Evolutionary conservation across 2,888 invertebrate species (phyloP), one percentile per base, ranked within the genome.

Genomic region (Lepidonotus clava): DNA sequence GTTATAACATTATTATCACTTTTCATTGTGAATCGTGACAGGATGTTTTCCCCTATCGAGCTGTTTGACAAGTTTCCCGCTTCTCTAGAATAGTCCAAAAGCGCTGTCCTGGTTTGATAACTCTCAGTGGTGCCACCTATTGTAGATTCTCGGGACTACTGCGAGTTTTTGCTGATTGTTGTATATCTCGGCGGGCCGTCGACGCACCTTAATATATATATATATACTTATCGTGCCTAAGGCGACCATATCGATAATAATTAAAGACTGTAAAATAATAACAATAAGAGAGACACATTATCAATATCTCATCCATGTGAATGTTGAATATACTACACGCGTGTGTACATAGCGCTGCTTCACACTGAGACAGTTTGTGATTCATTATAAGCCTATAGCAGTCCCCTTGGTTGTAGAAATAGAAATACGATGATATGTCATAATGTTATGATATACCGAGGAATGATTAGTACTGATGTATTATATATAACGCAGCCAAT

Each of bases 231-330:
- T 32, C 24, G 61, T 61, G 61, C 61, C 61, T 61, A 24, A 61
- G 61, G 61, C 61, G 61, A 61, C 61, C 61, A 61, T 61, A 61
- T 61, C 61, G 61, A 61, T 61, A n/a, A 56, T 11, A 61, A 53
- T n/a, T n/a, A n/a, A n/a, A n/a, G n/a, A n/a, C n/a, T n/a, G n/a
- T n/a, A n/a, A n/a, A n/a, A n/a, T n/a, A n/a, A n/a, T n/a, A n/a
- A n/a, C n/a, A n/a, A n/a, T n/a, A 11, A 61, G 61, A 28, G 61
- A 61, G 61, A 61, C 61, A 61, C 61, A 61, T 61, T 61, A 61
- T 24, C 61, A 61, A 61, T 61, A 61, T 61, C 61, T 61, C 61
- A 61, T 61, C 1, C 61, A 61, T 61, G 56, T 56, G 5, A 56
- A 56, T 56, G 61, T 61, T 61, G 61, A 61, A 61, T 61, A n/a